Base-by-base conservation (phyloP, 2,113 vertebrate genomes). In the Toxotes jaculatrix region DNA sequence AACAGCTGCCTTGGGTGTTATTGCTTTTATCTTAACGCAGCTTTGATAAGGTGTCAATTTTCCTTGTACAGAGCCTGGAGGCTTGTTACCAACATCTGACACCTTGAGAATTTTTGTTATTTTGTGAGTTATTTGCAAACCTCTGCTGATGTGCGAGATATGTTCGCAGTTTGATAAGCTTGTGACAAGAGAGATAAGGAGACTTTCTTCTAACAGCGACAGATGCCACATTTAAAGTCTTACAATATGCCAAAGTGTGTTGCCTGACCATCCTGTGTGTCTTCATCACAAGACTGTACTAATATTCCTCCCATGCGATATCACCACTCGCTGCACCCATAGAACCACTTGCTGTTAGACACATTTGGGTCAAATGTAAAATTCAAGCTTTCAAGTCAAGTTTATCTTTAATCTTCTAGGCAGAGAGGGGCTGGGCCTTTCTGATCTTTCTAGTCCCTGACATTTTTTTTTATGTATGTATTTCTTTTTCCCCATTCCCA, bases 21-120 rank as follows among this genome's bases (percentile, higher is more conserved):
- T 27, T 42, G 57, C 27, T 86, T 76, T 87, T 77, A 80, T 86
- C 82, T 86, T 38, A 76, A 61, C 34, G 72, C 49, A 5, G 63
- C 79, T 87, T 90, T 92, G 90, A 92, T 92, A 87, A 83, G 77
- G 75, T 83, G 77, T 86, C 89, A 82, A 88, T 89, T 91, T 86
- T 60, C 47, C 71, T 53, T 9, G 51, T 63, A 61, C 45, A 55
- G 31, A 49, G 66, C 78, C 86, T 53, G 27, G 32, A 82, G 68
- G 73, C 40, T 51, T 67, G 73, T 76, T 42, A 34, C 17, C 7
- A 19, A 69, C 78, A 78, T 86, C 69, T 83, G 68, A 77, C 71
- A 74, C 66, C 63, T 63, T 27, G n/a, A 71, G 71, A 71, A 34
- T 77, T 62, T 64, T 43, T 67, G 31, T 72, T 57, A n/a, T 74